These are phyloP conservation scores for Andrena praecox DNA, from an alignment of 2,888 invertebrate species.

Conservation along the genomic window DNA sequence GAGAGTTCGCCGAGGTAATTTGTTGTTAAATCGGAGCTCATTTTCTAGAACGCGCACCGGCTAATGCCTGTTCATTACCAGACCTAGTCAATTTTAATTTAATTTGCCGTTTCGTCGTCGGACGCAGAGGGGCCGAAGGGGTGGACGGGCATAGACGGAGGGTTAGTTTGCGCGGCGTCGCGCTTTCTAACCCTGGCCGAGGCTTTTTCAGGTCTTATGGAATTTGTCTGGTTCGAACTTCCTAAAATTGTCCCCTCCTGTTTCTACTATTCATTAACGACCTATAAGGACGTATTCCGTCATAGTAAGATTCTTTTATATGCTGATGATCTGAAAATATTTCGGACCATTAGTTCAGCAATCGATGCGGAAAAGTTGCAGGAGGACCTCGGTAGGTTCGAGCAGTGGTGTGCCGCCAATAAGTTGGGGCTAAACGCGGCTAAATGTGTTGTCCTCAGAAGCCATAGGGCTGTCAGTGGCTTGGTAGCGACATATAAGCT, in stretches of 20 bases:
- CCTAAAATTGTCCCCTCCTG: not conserved
- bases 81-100: conserved; percentile 78
- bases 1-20: conserved; percentile 74
- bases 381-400: too few species aligned
- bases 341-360: too few species aligned
- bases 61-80: conserved; percentile 74
- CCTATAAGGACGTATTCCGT: not conserved
- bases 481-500: too few species aligned
- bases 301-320: not conserved
- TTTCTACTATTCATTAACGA: not conserved
- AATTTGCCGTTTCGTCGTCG: conserved; percentile 70
- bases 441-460: too few species aligned
- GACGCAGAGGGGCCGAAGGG: conserved; percentile 33
- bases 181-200: conserved; percentile 44
- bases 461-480: too few species aligned
- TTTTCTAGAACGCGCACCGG: conserved; percentile 73
- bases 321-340: not conserved
- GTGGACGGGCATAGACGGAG: conserved; percentile 33
- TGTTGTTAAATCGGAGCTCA: conserved; percentile 79
- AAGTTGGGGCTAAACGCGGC: too few species aligned
- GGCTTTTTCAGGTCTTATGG: too few species aligned
- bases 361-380: too few species aligned
- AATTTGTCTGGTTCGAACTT: too few species aligned
- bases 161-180: conserved; percentile 58
- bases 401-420: too few species aligned